These are phyloP conservation scores for Branchipolynoe longqiensis DNA, from an alignment of 2,888 invertebrate species.

Conservation along the genomic window DNA sequence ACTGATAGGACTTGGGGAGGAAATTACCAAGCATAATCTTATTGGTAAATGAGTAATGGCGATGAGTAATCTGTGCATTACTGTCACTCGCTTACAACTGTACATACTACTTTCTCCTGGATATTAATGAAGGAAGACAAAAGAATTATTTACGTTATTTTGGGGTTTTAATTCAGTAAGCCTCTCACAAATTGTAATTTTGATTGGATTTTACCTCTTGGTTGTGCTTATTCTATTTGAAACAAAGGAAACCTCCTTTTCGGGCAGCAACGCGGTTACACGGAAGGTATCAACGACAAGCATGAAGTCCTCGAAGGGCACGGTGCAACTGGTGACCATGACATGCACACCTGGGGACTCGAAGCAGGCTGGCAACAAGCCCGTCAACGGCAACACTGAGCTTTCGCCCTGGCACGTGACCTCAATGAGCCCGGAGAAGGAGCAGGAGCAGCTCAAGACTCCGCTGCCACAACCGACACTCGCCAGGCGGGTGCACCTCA, in stretches of 20 bases:
- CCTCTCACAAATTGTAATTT: no score
- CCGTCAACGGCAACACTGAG: conserved; percentile 21
- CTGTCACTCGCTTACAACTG: no score
- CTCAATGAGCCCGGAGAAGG: not conserved
- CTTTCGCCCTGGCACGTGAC: conserved; percentile 60
- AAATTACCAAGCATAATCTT: no score
- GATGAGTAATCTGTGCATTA: no score
- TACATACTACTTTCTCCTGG: no score
- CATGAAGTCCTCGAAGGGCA: conserved; percentile 14
- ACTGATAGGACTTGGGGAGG: no score
- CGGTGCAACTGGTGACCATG: conserved; percentile 48
- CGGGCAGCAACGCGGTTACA: conserved; percentile 52
- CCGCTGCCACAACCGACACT: not conserved
- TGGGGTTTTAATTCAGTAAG: no score
- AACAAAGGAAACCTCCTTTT: conserved; percentile 59
- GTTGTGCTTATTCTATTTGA: no score
- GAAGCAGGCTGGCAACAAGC: conserved; percentile 6
- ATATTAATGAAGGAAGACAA: no score
- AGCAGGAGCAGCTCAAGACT: not conserved
- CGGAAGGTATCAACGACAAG: conserved; percentile 51
- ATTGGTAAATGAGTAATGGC: no score
- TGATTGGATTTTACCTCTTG: no score
- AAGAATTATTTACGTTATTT: no score
- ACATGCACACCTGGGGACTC: conserved; percentile 16
- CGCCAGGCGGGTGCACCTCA: conserved; percentile 31